A percentile compares a stretch with the other conserved stretches of the same genome.
Conservation (phyloP, 2,113 vertebrate genomes). For the Etheostoma cragini region DNA sequence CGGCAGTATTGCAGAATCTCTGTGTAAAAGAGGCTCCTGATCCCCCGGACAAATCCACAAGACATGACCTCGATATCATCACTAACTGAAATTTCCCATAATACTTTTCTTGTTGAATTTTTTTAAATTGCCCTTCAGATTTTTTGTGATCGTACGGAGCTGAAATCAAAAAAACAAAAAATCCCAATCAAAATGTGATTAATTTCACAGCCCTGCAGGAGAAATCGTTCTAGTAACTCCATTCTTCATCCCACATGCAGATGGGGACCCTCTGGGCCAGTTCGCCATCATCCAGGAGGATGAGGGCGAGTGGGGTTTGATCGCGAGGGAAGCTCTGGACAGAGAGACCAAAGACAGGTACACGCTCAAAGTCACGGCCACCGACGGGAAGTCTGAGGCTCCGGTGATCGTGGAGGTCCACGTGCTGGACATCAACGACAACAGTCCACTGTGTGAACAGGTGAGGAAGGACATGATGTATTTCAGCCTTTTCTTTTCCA, state of each 20-base stretch:
- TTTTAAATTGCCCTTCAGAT: no score
- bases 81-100: no score
- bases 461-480: conserved; percentile 67
- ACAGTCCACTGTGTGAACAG: conserved; percentile 94
- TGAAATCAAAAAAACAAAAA: no score
- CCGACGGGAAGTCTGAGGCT: conserved; percentile 93
- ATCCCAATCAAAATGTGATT: no score
- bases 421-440: conserved; percentile 96
- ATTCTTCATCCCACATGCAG: conserved; percentile 69
- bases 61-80: no score
- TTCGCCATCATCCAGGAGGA: conserved; percentile 88
- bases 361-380: conserved; percentile 89
- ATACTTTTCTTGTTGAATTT: no score
- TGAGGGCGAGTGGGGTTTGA: conserved; percentile 89
- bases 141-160: no score
- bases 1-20: no score
- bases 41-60: no score
- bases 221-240: background rate
- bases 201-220: background rate
- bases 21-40: no score
- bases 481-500: background rate
- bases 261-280: conserved; percentile 91
- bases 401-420: conserved; percentile 88
- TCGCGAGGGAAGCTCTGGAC: conserved; percentile 89
- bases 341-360: conserved; percentile 90